Evolutionary conservation across 2,888 invertebrate species (phyloP), one percentile per base, ranked within the genome.

Genomic region (Orthosia cruda): DNA sequence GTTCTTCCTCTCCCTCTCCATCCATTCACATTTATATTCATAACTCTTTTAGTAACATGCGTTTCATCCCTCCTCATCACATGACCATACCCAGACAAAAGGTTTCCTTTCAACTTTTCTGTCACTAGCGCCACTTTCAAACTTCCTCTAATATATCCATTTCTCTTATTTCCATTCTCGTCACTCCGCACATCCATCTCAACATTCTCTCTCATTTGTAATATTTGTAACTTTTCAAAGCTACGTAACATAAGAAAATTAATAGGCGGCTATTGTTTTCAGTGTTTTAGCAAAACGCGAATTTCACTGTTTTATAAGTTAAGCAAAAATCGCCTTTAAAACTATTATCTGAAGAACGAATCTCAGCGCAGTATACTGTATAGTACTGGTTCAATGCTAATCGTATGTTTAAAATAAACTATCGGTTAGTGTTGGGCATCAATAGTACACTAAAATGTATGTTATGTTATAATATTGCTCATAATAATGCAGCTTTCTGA

Each of bases 211-310:
- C 0, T 40, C 40, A 40, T 7, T 40, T 40, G 40, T 40, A 40
- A 40, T 40, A 40, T 40, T 59, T 18, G 7, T 61, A 40, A 62
- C 20, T 47, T 49, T 49, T 23, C 76, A 65, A 65, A 54, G 75
- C 11, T 11, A 64, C n/a, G 52, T 75, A 47, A 26, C 47, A 5
- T n/a, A 49, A 15, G 12, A 58, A 32, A 20, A 55, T 49, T 49
- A n/a, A 32, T 40, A n/a, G 15, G 47, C 23, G 9, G 20, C 26
- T 57, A 65, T 77, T 78, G 78, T 77, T 77, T n/a, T 62, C 26
- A 62, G 40, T 16, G 54, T 61, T 61, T 20, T 32, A 54, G 9
- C 26, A 23, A 57, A 20, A 57, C 4, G 23, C 23, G 15, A 55
- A 40, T 62, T 15, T 13, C 4, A 40, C 40, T 45, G 5, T 23